Base-by-base conservation (phyloP, 2,797 vertebrate species). In the Nannoperca australis region DNA sequence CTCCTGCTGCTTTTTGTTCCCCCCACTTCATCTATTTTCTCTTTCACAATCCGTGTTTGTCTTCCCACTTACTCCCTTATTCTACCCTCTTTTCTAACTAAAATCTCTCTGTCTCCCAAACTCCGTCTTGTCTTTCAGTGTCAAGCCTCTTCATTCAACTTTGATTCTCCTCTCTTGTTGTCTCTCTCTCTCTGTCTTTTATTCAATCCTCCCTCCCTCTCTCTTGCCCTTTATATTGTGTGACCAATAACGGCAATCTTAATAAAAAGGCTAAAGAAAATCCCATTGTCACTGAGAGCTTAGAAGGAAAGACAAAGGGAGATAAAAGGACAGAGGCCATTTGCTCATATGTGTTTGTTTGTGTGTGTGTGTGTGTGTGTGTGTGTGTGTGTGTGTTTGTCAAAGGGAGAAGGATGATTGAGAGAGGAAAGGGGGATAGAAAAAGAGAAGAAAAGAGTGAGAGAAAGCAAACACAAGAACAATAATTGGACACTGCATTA, bases 181-280 rank as follows among this genome's bases (percentile, higher is more conserved):
- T 38, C 18, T 63, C 18, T 27, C 53, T 53, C n/a, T 11, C 34
- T 66, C 42, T 47, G 11, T 38, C 42, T 34, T 40, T 50, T 22
- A 54, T 56, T 42, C 73, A 7, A 1, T 47, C 58, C 38, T 58
- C 14, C 58, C 54, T 20, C 44, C 45, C 44, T 55, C 38, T 51
- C 13, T 65, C 36, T n/a, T 27, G 12, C 9, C 5, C 38, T 51
- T 34, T 78, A 63, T 81, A 56, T 77, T 71, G 65, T 75, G 70
- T 78, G 65, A 82, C 65, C 82, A 76, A 84, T 71, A 87, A 83
- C 73, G 86, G 68, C 62, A 76, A 80, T 85, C 76, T 79, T 81
- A 83, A 86, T 76, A 90, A 85, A 85, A 81, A 85, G 77, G 62
- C 70, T 70, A 15, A 73, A 90, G 75, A 83, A 83, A 90, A 89